Evolutionary conservation across 2,113 vertebrate species (phyloP).

Genomic region (Oreamnos americanus): DNA sequence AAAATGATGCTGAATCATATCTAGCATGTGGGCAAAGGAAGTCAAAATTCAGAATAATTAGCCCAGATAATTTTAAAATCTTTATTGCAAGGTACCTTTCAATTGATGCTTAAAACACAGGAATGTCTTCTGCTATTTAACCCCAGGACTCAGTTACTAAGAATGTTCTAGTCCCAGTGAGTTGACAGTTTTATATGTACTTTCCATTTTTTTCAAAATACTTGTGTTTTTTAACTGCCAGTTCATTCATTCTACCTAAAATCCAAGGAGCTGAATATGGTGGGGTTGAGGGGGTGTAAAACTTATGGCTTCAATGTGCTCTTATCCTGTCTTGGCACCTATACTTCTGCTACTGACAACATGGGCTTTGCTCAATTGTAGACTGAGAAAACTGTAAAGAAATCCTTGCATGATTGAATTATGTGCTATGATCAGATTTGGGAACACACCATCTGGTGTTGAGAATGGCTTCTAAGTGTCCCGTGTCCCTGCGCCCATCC

Average conservation of each 20-base stretch:
- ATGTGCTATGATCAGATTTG: background rate
- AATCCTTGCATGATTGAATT: background rate
- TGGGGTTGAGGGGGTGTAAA: background rate
- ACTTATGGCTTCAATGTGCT: rapidly evolving
- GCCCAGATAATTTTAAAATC: background rate
- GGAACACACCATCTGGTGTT: background rate
- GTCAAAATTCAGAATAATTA: background rate
- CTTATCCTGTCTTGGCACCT: background rate
- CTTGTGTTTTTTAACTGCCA: background rate
- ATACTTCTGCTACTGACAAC: background rate
- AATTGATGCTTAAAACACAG: background rate
- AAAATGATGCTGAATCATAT: background rate
- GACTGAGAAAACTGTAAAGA: background rate
- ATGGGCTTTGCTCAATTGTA: background rate
- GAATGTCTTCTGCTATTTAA: background rate
- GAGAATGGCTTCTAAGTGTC: background rate
- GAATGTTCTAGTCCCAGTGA: background rate
- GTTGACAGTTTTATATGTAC: background rate
- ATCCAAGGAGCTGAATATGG: background rate
- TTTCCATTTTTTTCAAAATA: background rate
- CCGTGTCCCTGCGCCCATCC: background rate
- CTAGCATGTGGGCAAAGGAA: background rate
- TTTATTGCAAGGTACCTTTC: background rate
- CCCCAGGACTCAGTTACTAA: background rate
- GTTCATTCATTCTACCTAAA: background rate